Base-by-base conservation (phyloP, 1,140 invertebrate species). In the Drosophila kohkoa region DNA sequence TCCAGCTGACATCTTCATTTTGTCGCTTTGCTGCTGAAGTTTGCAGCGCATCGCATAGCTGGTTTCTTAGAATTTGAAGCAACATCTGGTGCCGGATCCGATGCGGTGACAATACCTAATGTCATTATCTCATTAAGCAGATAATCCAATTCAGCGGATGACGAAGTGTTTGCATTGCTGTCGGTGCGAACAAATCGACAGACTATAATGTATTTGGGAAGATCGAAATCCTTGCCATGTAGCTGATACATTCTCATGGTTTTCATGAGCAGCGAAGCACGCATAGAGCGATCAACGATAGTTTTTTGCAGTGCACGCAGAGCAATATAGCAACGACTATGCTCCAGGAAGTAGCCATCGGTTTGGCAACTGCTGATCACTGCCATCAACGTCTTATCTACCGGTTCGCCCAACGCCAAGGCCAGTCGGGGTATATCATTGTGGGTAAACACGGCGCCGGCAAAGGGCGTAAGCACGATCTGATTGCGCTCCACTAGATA, bases 351-450 rank as follows among this genome's bases (percentile, higher is more conserved):
- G 45, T 66, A 80, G 2, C 82, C 82, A 59, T 82, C 72, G 3
- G 82, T 87, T 52, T 87, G 82, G 59, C 82, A 87, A 51, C 82
- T 87, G 32, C 82, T 79, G 43, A 87, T 77, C 5, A 87, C 51
- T 1, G 79, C 82, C 72, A 79, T 65, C 0, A 82, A 8, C 13
- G 20, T 25, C 20, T 25, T 25, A 25, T 25, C 20, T 0, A 87
- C 38, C 5, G 79, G 73, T 10, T 87, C 76, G 0, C 20, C n/a
- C 7, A 87, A 16, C 6, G 58, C 76, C 0, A 28, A 20, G 1
- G 82, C 82, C 63, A 87, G 32, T 10, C 66, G 49, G 5, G 76
- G 66, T 6, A 87, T 55, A 3, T 77, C 69, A 8, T 82, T 64
- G 10, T 64, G 58, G 15, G 52, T 41, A 43, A 82, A 87, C 0